Base-by-base conservation (phyloP, 2,888 invertebrate genomes). In the Oscheius sp. region DNA sequence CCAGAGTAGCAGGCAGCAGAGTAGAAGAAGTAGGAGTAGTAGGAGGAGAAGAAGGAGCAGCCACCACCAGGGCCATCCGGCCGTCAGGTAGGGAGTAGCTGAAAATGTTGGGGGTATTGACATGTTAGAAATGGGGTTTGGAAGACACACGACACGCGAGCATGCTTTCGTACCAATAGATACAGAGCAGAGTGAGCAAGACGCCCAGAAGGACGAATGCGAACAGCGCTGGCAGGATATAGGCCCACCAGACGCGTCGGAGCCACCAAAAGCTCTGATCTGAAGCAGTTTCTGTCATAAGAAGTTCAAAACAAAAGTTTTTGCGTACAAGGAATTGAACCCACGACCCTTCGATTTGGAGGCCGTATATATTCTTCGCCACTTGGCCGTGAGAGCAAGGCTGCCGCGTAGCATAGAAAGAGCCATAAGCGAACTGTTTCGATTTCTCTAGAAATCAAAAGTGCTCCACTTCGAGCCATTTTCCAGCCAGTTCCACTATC, bases 1-100 rank as follows among this genome's bases (percentile, higher is more conserved):
- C 89, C 89, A 89, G 32, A 85, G 80, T 9, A 88, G 82, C 74
- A 88, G 87, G 72, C 88, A 87, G 79, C 86, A 86, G 51, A 89
- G 84, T 21, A 89, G 85, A 74, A 87, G 77, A 47, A 88, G 81
- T 7, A 89, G 85, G 35, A 89, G 86, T 21, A 88, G 82, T 33
- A 88, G 80, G 11, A 89, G 82, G 32, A 88, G 82, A 42, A 84
- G 83, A 11, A 87, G 78, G 58, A 89, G 79, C 21, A 89, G 84
- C 89, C 89, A 89, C 89, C 89, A 89, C 89, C 89, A 89, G 53
- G 89, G 89, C 88, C 88, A 89, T 57, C 88, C 87, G 60, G 86
- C 82, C 55, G 84, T 74, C 51, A 85, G 65, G 78, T 76, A 88
- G 59, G 85, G 84, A 51, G 84, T 75, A 53, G 83, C 88, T 88